Conservation (phyloP, 2,797 vertebrate species). For the Galagoides demidoff region DNA sequence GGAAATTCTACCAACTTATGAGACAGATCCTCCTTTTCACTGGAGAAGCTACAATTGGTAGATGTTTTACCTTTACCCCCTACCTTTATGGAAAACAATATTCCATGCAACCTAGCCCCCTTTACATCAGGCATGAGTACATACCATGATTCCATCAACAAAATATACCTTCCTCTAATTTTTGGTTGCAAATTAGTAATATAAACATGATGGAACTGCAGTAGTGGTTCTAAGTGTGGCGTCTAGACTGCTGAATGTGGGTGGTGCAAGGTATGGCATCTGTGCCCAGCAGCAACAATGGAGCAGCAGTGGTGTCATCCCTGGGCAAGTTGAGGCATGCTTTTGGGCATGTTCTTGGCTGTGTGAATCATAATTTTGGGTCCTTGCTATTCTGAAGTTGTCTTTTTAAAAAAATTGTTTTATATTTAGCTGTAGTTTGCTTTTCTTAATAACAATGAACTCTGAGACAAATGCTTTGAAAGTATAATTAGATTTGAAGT, state of each 20-base stretch:
- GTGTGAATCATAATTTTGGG: background rate
- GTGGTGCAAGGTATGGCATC: background rate
- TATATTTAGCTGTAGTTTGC: background rate
- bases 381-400: conserved; percentile 30
- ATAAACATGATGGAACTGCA: background rate
- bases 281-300: background rate
- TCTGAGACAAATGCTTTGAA: conserved; percentile 13
- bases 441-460: conserved; percentile 37
- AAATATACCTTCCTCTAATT: background rate
- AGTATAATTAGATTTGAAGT: conserved; percentile 13
- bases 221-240: background rate
- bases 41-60: background rate
- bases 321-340: background rate
- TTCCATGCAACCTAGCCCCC: background rate
- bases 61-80: background rate
- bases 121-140: background rate
- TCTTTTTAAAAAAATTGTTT: background rate
- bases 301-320: background rate
- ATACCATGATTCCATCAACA: background rate
- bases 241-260: background rate
- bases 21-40: conserved; percentile 1
- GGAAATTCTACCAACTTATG: background rate
- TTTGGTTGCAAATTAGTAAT: background rate
- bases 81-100: too few species aligned
- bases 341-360: background rate